phyloP scores from a whole-genome alignment of 2,113 vertebrate genomes.

The Chaetura pelagica region DNA sequence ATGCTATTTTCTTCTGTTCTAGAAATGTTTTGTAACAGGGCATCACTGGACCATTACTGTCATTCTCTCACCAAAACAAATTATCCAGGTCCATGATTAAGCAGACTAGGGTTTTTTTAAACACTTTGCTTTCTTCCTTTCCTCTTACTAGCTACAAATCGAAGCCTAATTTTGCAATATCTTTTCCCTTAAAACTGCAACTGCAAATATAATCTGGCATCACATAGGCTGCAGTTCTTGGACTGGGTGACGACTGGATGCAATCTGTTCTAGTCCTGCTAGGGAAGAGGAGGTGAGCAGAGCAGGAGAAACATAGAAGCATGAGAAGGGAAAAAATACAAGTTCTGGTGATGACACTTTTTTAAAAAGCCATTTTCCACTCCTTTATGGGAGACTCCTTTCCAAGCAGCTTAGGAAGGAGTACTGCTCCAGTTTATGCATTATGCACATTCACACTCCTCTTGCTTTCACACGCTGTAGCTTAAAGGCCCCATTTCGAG shows the following conservation, averaged over 20 bases:
- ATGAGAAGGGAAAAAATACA: not conserved
- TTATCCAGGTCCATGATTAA: not conserved
- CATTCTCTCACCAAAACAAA: constrained; percentile 24
- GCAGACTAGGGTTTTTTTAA: not conserved
- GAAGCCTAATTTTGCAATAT: not conserved
- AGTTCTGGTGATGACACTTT: not conserved
- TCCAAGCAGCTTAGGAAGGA: not conserved
- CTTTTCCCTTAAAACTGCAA: not conserved
- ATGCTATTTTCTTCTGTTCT: constrained; percentile 6
- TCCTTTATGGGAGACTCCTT: not conserved
- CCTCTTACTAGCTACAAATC: not conserved
- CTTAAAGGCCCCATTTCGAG: not conserved
- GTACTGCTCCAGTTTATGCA: not conserved
- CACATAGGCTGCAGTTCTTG: not conserved
- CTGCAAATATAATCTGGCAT: not conserved
- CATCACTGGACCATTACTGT: not conserved
- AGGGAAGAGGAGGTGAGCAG: not conserved
- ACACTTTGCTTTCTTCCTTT: not conserved
- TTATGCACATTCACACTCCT: not conserved
- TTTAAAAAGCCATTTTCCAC: not conserved
- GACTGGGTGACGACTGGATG: not conserved
- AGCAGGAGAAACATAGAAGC: not conserved
- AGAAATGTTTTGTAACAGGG: not conserved
- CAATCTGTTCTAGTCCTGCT: not conserved
- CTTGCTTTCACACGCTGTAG: not conserved